These are phyloP conservation scores for Myrmecobius fasciatus DNA, from an alignment of 2,113 vertebrate genomes.

Conservation along the genomic window DNA sequence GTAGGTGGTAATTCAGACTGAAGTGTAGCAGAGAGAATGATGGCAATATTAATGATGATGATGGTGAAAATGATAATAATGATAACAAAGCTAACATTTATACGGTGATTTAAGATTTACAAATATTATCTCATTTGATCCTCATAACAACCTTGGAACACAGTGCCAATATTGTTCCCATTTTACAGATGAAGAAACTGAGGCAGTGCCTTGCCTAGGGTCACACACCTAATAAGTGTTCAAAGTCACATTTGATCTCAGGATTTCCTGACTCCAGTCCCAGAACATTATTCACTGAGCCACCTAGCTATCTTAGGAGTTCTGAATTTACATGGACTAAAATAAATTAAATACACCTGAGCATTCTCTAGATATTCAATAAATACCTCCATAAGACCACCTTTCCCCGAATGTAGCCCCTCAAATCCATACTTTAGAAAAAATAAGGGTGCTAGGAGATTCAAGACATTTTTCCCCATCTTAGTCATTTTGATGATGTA, in stretches of 20 bases:
- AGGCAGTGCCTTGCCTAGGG: neutral
- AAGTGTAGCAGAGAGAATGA: neutral
- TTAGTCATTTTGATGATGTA: slow-evolving; percentile 6
- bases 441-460: neutral
- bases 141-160: neutral
- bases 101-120: neutral
- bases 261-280: neutral
- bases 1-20: neutral
- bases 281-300: neutral
- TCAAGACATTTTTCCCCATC: neutral
- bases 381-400: neutral
- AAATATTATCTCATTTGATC: neutral
- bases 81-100: neutral
- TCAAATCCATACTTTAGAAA: neutral
- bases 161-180: neutral
- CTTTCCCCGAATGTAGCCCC: neutral
- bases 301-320: neutral
- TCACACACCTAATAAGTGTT: neutral
- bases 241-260: neutral
- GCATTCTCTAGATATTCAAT: neutral
- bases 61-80: neutral
- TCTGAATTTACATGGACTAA: neutral
- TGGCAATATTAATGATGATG: neutral
- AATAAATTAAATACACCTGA: neutral
- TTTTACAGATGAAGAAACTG: neutral